These are phyloP conservation scores for Arizona elegans DNA, from an alignment of 2,113 vertebrate genomes.

Conservation along the genomic window DNA sequence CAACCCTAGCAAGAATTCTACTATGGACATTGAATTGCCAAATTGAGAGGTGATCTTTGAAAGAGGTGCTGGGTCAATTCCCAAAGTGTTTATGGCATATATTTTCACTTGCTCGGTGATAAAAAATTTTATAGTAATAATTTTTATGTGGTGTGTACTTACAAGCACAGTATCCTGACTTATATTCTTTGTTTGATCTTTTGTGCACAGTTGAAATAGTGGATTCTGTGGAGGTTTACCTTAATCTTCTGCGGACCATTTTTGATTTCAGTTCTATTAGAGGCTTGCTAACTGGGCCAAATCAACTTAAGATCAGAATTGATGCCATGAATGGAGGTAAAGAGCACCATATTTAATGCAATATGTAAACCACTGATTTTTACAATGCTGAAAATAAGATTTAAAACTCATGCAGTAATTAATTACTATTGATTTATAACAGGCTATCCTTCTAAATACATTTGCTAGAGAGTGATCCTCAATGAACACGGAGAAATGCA, in stretches of 20 bases:
- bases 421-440: not conserved
- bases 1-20: not conserved
- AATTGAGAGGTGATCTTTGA: not conserved
- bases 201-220: slow-evolving; percentile 89
- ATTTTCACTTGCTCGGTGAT: not conserved
- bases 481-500: not conserved
- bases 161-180: not conserved
- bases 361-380: not conserved
- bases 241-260: slow-evolving; percentile 87
- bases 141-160: not conserved
- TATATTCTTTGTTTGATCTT: slow-evolving; percentile 31
- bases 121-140: not conserved
- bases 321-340: slow-evolving; percentile 98
- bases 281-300: slow-evolving; percentile 86
- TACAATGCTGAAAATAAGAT: not conserved
- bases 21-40: not conserved
- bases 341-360: not conserved
- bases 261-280: slow-evolving; percentile 93
- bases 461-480: not conserved
- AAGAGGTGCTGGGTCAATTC: not conserved
- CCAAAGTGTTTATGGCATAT: not conserved
- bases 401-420: not conserved
- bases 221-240: slow-evolving; percentile 95
- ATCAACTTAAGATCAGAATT: slow-evolving; percentile 90
- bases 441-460: not conserved